Conservation (phyloP, 2,113 vertebrate species). For the Embiotoca jacksoni region DNA sequence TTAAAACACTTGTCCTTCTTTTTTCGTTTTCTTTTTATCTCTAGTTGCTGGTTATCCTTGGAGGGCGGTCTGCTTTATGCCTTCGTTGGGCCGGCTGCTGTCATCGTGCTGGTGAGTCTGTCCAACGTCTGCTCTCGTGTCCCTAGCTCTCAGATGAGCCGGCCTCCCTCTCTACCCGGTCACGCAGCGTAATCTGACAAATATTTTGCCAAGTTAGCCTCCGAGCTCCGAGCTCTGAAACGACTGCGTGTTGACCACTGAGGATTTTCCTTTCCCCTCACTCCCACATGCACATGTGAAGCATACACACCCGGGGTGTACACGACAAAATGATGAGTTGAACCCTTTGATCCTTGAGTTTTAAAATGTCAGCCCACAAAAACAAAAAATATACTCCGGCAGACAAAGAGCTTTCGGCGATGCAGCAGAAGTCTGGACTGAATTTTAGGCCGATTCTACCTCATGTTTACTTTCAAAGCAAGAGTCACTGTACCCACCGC, state of each 20-base stretch:
- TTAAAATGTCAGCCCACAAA: constrained; percentile 46
- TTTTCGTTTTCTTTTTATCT: constrained; percentile 6
- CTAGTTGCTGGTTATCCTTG: constrained; percentile 94
- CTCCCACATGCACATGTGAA: neutral
- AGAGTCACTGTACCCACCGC: constrained; percentile 13
- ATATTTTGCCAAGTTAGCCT: constrained; percentile 14
- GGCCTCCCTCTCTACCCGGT: constrained; percentile 2
- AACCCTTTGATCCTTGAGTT: constrained; percentile 54
- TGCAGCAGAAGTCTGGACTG: constrained; percentile 3
- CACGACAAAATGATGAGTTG: constrained; percentile 47
- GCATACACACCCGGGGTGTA: constrained; percentile 12
- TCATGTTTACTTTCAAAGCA: constrained; percentile 30
- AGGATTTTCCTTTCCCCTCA: constrained; percentile 11
- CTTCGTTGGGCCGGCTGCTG: constrained; percentile 94
- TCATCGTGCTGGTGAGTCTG: constrained; percentile 93
- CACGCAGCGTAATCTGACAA: neutral
- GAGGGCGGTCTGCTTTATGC: constrained; percentile 95
- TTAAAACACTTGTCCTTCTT: neutral
- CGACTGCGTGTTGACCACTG: constrained; percentile 17
- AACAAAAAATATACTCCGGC: constrained; percentile 26
- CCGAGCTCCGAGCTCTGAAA: constrained; percentile 16
- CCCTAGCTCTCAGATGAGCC: neutral
- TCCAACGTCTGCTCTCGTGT: neutral
- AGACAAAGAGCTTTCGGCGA: constrained; percentile 29
- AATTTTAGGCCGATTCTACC: constrained; percentile 8